Base-by-base conservation (phyloP, 1,140 invertebrate genomes). In the Doryteuthis pealeii region DNA sequence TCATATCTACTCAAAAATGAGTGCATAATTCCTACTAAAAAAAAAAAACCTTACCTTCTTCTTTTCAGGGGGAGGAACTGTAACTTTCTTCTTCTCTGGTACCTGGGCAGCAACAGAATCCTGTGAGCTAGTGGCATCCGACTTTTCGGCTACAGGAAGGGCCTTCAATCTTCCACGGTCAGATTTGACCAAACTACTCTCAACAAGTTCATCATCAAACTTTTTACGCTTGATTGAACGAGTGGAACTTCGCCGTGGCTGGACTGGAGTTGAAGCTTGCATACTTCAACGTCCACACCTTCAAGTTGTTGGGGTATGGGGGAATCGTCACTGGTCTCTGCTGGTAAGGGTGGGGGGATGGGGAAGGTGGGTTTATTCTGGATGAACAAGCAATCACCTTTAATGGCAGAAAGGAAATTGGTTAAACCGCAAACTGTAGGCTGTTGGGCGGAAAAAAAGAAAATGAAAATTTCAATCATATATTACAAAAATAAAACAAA, bases 181-280 rank as follows among this genome's bases (percentile, higher is more conserved):
- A 43, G 80, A 79, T 73, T 84, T 85, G 18, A 88, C 81, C 33
- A 88, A 75, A 76, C 89, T 89, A 75, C 89, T 90, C 74, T 91
- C 89, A 0, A 98, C 96, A 54, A 99, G 88, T 89, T 99, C 96
- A 90, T 99, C 96, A 86, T 99, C 96, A 90, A 99, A 99, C 79
- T 96, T 95, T 82, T 94, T 93, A 10, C 96, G 90, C 88, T 98
- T 98, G 82, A 98, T 98, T 15, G 95, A 96, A 68, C 96, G 90
- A 40, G 94, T 95, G 8, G 95, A 96, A 84, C 94, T 95, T 80
- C 82, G 75, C 30, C 88, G 68, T 62, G 81, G 76, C 31, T 79
- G 49, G 3, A 31, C 58, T 33, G 65, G 62, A 26, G 35, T 74
- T 74, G 66, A 62, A 28, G 54, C 18, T 62, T 62, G 54, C 54